phyloP scores from a whole-genome alignment of 2,888 invertebrate genomes.

The Limnephilus rhombicus region DNA sequence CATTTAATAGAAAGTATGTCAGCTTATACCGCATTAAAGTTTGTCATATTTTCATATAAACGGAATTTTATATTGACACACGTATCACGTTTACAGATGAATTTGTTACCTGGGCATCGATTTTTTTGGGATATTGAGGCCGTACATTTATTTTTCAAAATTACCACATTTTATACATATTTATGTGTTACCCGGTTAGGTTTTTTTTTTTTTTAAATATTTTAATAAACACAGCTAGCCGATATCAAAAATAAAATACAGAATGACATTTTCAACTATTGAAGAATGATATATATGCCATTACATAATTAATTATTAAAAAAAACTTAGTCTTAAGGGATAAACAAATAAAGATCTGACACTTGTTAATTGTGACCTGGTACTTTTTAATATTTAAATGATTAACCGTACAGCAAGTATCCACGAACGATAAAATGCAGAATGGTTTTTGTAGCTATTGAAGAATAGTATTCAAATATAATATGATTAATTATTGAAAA shows the following conservation, averaged over 20 bases:
- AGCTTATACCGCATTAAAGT: background rate
- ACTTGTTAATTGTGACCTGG: no score
- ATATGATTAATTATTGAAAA: no score
- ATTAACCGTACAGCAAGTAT: no score
- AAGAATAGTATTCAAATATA: no score
- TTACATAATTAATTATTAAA: no score
- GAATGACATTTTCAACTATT: background rate
- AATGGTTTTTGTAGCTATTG: background rate
- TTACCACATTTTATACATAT: background rate
- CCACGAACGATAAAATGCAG: no score
- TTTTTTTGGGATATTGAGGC: background rate
- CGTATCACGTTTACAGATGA: background rate
- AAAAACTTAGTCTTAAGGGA: no score
- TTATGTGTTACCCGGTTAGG: background rate
- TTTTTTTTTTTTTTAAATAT: background rate
- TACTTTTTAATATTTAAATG: no score
- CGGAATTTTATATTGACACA: background rate
- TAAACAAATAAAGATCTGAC: no score
- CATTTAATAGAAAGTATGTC: background rate
- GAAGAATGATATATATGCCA: no score
- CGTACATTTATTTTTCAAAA: background rate
- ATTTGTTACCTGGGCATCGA: background rate
- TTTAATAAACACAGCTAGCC: background rate
- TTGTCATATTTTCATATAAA: background rate
- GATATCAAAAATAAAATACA: background rate